phyloP scores from a whole-genome alignment of 2,113 vertebrate genomes.

The Hippocampus guttulatus region DNA sequence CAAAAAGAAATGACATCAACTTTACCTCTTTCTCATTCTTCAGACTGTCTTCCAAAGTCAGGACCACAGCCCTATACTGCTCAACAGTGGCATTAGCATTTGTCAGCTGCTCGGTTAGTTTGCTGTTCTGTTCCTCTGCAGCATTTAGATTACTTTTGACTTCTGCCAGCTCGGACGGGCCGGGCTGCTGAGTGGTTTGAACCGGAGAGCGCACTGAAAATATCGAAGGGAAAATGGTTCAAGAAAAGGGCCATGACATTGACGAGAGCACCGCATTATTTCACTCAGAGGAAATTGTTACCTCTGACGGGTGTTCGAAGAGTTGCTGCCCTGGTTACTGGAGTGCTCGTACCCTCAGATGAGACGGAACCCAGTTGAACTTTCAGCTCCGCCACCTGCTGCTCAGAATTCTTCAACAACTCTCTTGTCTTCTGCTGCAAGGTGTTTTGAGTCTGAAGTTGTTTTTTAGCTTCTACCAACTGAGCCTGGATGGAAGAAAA shows the following conservation, averaged over 20 bases:
- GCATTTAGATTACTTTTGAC: conserved; percentile 77
- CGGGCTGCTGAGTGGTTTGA: conserved; percentile 38
- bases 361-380: conserved; percentile 74
- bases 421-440: conserved; percentile 89
- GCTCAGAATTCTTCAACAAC: conserved; percentile 84
- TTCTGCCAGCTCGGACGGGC: conserved; percentile 74
- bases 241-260: neutral
- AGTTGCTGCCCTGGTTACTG: conserved; percentile 32
- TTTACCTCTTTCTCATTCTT: conserved; percentile 92
- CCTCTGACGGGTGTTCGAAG: conserved; percentile 54
- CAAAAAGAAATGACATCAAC: neutral
- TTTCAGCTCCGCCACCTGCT: conserved; percentile 79
- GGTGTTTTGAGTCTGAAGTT: conserved; percentile 81
- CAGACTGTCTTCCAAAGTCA: conserved; percentile 88
- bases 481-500: conserved; percentile 72
- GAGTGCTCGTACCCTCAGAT: conserved; percentile 67
- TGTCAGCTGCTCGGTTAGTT: conserved; percentile 84
- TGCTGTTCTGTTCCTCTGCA: conserved; percentile 81
- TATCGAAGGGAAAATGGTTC: neutral
- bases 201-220: conserved; percentile 37
- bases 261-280: neutral
- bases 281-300: conserved; percentile 9
- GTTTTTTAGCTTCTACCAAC: conserved; percentile 86
- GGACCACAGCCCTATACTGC: conserved; percentile 87
- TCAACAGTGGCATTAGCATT: conserved; percentile 83